Base-by-base conservation (phyloP, 1,140 invertebrate species). In the Thaumatotibia leucotreta region DNA sequence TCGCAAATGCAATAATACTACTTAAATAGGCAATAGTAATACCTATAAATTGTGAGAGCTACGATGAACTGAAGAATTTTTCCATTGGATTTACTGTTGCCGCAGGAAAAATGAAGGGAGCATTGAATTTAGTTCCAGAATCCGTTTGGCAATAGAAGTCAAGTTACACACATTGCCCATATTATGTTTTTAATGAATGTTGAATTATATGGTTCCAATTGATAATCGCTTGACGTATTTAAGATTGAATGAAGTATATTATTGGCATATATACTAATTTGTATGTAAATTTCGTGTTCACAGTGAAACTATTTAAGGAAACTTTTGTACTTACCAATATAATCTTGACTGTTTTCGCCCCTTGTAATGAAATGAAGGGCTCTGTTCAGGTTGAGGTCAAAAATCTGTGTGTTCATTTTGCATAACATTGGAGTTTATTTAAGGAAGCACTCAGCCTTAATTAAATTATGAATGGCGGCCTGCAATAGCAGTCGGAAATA, bases 71-170 rank as follows among this genome's bases (percentile, higher is more conserved):
- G 69, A 74, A 81, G 79, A 85, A 86, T 83, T 86, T 77, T 79
- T 73, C 79, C 80, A 86, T 88, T 88, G 85, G 72, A 84, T 84
- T 88, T 88, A 86, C 85, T 84, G 82, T 86, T 84, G 82, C 77
- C 74, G 73, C 72, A 76, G 80, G 79, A 75, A 75, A 79, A 82
- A 83, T 67, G 69, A 65, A 80, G 69, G 67, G 66, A 71, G 72
- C 73, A 83, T 83, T 80, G 77, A 83, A 80, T 84, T 85, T 79
- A 85, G 83, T 82, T 82, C 79, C 68, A 67, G 69, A 75, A 64
- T 35, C 54, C 45, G 58, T 67, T 64, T 63, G 24, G 24, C 61
- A 66, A 64, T 49, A 63, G 45, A 63, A n/a, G n/a, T n/a, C n/a
- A n/a, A n/a, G n/a, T n/a, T n/a, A n/a, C n/a, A n/a, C n/a, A n/a